These are phyloP conservation scores for Apostichopus parvimensis DNA, from an alignment of 35 echinoderm and acorn worm species.

Conservation along the genomic window DNA sequence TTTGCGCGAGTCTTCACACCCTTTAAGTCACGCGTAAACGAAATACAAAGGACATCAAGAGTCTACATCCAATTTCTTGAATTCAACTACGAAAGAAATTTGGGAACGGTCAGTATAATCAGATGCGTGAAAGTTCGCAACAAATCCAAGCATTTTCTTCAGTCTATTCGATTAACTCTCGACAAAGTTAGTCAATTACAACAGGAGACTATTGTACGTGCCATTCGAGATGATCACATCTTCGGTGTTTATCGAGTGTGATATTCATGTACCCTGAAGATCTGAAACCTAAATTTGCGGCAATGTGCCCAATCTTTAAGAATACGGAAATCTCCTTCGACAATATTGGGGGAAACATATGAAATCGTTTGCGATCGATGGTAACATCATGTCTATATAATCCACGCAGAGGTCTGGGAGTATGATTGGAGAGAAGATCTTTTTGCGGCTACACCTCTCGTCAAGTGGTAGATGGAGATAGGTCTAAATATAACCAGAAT, in stretches of 20 bases:
- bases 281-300: slow-evolving; percentile 40
- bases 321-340: slow-evolving; percentile 15
- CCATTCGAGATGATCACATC: background rate
- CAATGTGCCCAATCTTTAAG: slow-evolving; percentile 47
- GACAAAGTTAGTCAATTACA: background rate
- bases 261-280: slow-evolving; percentile 54
- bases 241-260: slow-evolving; percentile 47
- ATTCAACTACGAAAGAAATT: slow-evolving; percentile 31
- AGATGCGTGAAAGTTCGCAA: background rate
- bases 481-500: slow-evolving; percentile 37
- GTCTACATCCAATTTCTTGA: no score
- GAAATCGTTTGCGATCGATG: background rate
- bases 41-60: no score
- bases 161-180: background rate
- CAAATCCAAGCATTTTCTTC: slow-evolving; percentile 20
- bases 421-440: slow-evolving; percentile 65
- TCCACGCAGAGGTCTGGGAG: slow-evolving; percentile 46
- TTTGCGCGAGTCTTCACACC: no score
- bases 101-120: slow-evolving; percentile 53
- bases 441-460: slow-evolving; percentile 35
- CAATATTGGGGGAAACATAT: slow-evolving; percentile 28
- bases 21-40: no score
- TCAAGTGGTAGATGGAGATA: slow-evolving; percentile 48
- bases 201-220: background rate
- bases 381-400: slow-evolving; percentile 26